A percentile compares a stretch with the other conserved stretches of the same genome.
These are phyloP conservation scores for Halictus rubicundus DNA, from an alignment of 1,140 invertebrate genomes.

Conservation along the genomic window DNA sequence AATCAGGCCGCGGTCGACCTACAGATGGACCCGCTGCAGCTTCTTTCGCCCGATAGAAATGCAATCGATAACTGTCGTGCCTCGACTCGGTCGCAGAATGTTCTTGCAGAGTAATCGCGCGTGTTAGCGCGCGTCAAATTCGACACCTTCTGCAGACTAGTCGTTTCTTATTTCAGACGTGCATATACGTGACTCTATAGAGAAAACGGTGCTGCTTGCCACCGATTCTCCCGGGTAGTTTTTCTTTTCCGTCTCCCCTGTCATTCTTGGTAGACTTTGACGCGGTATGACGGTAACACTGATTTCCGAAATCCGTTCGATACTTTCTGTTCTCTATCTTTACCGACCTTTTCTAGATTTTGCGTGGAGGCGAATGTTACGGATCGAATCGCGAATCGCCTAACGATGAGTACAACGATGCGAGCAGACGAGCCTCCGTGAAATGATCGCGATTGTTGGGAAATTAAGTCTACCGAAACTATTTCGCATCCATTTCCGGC, in stretches of 20 bases:
- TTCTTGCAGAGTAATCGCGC: not conserved
- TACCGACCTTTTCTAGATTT: too few relatives aligned
- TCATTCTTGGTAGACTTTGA: not conserved
- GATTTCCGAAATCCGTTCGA: not conserved
- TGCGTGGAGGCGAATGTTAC: too few relatives aligned
- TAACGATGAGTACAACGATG: not conserved
- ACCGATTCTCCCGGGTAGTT: too few relatives aligned
- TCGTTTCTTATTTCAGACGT: conserved; percentile 6
- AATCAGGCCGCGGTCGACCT: not conserved
- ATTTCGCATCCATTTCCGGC: not conserved
- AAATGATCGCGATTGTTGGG: not conserved
- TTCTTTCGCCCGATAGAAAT: not conserved
- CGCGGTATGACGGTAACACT: not conserved
- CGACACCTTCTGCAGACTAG: conserved; percentile 13
- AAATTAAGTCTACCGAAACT: not conserved
- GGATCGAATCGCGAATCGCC: not conserved
- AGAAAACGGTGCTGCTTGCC: not conserved
- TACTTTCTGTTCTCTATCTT: not conserved
- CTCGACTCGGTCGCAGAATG: not conserved
- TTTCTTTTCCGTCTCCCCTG: not conserved
- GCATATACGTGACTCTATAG: conserved; percentile 9
- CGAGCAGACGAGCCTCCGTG: not conserved
- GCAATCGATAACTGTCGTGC: not conserved
- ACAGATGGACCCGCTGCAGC: too few relatives aligned
- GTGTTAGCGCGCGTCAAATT: not conserved